Evolutionary conservation across 2,113 vertebrate genomes (phyloP), one percentile per base, ranked within the genome.

Genomic region (Tachysurus fulvidraco): DNA sequence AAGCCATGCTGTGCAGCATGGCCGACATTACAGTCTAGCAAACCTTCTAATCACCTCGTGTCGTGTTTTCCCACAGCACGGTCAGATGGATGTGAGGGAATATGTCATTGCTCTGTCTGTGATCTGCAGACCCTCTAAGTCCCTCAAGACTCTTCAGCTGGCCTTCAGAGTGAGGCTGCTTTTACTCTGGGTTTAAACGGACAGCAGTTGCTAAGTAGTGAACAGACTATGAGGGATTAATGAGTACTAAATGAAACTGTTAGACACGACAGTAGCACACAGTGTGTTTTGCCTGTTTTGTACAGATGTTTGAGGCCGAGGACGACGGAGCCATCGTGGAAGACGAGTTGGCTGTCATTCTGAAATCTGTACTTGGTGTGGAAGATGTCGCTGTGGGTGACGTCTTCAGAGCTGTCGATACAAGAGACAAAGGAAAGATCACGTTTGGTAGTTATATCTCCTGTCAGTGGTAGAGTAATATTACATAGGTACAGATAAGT

Each of bases 101-200:
- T 98, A 95, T 4, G 93, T 99, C 11, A 92, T 95, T 4, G 97
- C 97, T 78, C 90, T 98, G 73, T 98, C 97, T 0, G 97, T 98
- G 1, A 95, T 97, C 57, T 95, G 95, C 90, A 96, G 94, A 81
- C 97, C 98, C 7, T 94, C 96, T 23, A 94, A 93, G 93, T 94
- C 97, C 9, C 94, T 97, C 94, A 96, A 98, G 89, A 99, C 97
- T 81, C 94, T 99, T 89, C 95, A 94, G 81, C 5, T 99, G 92
- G 97, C 97, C 7, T 99, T 99, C 91, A 91, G 93, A 95, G 98
- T 94, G 94, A 95, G 94, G 60, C 16, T 80, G 1, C 23, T 73
- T 54, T 84, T 28, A 85, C 0, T 4, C 3, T 52, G 41, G 44
- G 12, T 57, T 57, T n/a, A 83, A 69, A 12, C 7, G 8, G 28